Conservation (phyloP, 2,888 invertebrate genomes). For the Neria commutata region DNA sequence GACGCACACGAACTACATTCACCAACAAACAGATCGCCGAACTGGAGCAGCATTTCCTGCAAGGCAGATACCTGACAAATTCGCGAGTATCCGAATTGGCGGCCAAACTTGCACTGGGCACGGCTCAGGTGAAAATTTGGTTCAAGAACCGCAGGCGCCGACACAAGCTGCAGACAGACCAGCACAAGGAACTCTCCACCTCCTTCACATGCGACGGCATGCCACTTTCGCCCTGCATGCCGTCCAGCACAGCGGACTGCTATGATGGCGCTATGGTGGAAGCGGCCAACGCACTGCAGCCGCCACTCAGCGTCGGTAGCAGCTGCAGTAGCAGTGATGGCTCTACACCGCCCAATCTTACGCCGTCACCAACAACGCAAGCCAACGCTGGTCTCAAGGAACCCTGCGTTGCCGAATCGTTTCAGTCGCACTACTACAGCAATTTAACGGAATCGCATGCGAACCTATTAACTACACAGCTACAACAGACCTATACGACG, state of each 20-base stretch:
- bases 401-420: constrained; percentile 40
- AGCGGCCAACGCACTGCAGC: constrained; percentile 30
- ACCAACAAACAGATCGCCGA: constrained; percentile 48
- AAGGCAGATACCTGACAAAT: constrained; percentile 47
- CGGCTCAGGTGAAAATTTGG: constrained; percentile 51
- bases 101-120: constrained; percentile 42
- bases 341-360: constrained; percentile 37
- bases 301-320: constrained; percentile 31
- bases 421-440: constrained; percentile 45
- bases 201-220: constrained; percentile 40
- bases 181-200: constrained; percentile 41
- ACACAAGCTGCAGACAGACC: constrained; percentile 46
- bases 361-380: constrained; percentile 44
- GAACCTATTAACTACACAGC: constrained; percentile 19
- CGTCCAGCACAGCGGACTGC: constrained; percentile 14
- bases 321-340: constrained; percentile 32
- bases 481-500: constrained; percentile 19
- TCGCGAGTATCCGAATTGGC: constrained; percentile 45
- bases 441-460: constrained; percentile 27
- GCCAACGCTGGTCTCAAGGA: constrained; percentile 38
- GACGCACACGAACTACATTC: constrained; percentile 51
- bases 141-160: constrained; percentile 54
- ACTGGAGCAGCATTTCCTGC: constrained; percentile 48
- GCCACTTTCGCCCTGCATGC: constrained; percentile 41
- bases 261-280: constrained; percentile 9